A percentile compares a stretch with the other conserved stretches of the same genome.
phyloP scores from a whole-genome alignment of 2,797 vertebrate genomes.

The Acanthurus tractus region DNA sequence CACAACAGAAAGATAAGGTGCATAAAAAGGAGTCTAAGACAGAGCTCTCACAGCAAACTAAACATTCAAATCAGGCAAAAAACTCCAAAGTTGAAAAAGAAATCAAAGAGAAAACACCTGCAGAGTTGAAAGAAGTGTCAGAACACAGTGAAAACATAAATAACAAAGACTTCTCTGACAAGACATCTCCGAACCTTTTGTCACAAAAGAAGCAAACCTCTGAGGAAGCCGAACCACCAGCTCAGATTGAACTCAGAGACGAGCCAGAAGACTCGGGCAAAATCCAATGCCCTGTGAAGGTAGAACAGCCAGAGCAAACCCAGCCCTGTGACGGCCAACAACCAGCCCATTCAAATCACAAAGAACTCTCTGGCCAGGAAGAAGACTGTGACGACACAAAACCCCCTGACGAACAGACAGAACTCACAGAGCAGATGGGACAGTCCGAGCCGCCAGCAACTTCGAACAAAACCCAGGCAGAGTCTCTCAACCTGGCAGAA shows the following conservation, averaged over 20 bases:
- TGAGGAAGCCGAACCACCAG: constrained; percentile 39
- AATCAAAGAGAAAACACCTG: constrained; percentile 34
- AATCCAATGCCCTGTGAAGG: constrained; percentile 26
- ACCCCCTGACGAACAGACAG: constrained; percentile 37
- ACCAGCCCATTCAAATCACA: constrained; percentile 50
- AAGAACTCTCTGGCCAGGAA: constrained; percentile 39
- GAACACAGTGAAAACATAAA: constrained; percentile 34
- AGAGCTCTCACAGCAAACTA: constrained; percentile 50
- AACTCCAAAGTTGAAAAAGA: constrained; percentile 37
- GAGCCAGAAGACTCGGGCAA: constrained; percentile 43
- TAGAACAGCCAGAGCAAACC: constrained; percentile 44
- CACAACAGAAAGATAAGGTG: constrained; percentile 47
- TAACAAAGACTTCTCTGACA: constrained; percentile 36
- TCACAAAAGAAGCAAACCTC: constrained; percentile 48
- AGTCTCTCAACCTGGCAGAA: constrained; percentile 50
- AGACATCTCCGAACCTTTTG: constrained; percentile 22
- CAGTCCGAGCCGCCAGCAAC: constrained; percentile 34
- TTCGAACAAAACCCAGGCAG: constrained; percentile 49
- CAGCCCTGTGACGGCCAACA: constrained; percentile 39
- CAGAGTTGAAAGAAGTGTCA: constrained; percentile 48
- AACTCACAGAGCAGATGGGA: constrained; percentile 53
- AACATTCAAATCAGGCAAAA: constrained; percentile 48
- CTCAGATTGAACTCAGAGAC: constrained; percentile 44
- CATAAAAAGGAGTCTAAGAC: constrained; percentile 61
- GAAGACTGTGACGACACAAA: constrained; percentile 53